These are phyloP conservation scores for Cheilosia scutellata DNA, from an alignment of 2,888 invertebrate species.

Conservation along the genomic window DNA sequence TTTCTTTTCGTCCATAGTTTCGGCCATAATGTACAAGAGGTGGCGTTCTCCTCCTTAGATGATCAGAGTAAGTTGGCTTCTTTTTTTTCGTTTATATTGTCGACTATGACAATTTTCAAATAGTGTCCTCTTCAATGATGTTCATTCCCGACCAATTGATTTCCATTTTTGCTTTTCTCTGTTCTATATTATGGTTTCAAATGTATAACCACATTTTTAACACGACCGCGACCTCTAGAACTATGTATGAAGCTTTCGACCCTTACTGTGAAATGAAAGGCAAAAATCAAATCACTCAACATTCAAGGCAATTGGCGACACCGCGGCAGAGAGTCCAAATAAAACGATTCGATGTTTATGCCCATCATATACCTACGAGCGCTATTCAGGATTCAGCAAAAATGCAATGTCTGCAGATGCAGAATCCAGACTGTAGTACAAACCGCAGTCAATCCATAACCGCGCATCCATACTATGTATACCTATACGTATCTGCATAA, in stretches of 20 bases:
- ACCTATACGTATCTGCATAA: slow-evolving; percentile 34
- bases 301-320: slow-evolving; percentile 50
- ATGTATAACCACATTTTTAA: not conserved
- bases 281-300: slow-evolving; percentile 53
- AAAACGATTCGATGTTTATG: slow-evolving; percentile 57
- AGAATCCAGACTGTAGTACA: slow-evolving; percentile 42
- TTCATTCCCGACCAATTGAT: too few species aligned
- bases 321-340: slow-evolving; percentile 44
- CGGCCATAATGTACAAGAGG: too few species aligned
- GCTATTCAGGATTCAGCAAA: slow-evolving; percentile 24
- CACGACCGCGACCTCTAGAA: not conserved
- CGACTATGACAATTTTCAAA: too few species aligned
- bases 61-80: too few species aligned
- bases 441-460: slow-evolving; percentile 50
- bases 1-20: too few species aligned
- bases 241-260: not conserved
- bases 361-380: slow-evolving; percentile 36
- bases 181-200: too few species aligned
- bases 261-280: slow-evolving; percentile 24
- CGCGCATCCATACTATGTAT: not conserved
- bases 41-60: too few species aligned
- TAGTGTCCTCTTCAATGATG: too few species aligned
- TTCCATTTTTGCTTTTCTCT: too few species aligned
- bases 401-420: slow-evolving; percentile 9
- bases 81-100: too few species aligned